A percentile compares a stretch with the other conserved stretches of the same genome.
phyloP scores from a whole-genome alignment of 2,113 vertebrate species.

The Varanus komodoensis region DNA sequence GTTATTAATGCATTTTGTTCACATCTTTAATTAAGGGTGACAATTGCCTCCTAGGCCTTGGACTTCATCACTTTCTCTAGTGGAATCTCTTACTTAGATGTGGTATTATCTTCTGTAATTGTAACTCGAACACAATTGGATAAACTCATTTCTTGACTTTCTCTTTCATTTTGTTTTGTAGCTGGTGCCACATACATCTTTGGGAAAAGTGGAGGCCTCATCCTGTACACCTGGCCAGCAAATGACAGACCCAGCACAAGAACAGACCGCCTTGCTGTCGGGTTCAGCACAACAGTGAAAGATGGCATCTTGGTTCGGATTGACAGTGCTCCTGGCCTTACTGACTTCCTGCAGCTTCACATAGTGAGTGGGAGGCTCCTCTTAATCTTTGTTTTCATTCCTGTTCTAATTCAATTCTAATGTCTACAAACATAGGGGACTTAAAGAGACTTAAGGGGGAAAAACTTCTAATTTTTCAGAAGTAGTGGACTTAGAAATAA shows the following conservation, averaged over 20 bases:
- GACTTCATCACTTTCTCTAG: not conserved
- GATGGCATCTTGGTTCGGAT: constrained; percentile 96
- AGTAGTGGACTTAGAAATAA: not conserved
- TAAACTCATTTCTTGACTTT: constrained; percentile 25
- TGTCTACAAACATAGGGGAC: not conserved
- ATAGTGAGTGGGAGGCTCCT: constrained; percentile 84
- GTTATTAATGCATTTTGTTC: constrained; percentile 28
- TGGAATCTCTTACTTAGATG: not conserved
- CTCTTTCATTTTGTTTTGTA: constrained; percentile 67
- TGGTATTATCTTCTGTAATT: accelerated
- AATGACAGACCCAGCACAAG: constrained; percentile 96
- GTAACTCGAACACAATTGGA: accelerated
- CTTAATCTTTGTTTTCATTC: not conserved
- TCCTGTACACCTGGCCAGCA: constrained; percentile 95
- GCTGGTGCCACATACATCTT: constrained; percentile 98
- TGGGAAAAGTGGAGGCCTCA: constrained; percentile 95
- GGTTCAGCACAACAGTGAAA: constrained; percentile 87
- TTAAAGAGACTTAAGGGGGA: too few relatives aligned
- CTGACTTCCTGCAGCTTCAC: constrained; percentile 97
- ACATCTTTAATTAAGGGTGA: constrained; percentile 30
- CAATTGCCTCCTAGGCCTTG: not conserved
- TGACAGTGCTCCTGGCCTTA: constrained; percentile 94
- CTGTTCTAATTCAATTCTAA: not conserved
- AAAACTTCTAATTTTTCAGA: not conserved
- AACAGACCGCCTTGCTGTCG: constrained; percentile 92